Evolutionary conservation across 2,113 vertebrate species (phyloP), one percentile per base, ranked within the genome.

Genomic region (Lagenorhynchus albirostris): DNA sequence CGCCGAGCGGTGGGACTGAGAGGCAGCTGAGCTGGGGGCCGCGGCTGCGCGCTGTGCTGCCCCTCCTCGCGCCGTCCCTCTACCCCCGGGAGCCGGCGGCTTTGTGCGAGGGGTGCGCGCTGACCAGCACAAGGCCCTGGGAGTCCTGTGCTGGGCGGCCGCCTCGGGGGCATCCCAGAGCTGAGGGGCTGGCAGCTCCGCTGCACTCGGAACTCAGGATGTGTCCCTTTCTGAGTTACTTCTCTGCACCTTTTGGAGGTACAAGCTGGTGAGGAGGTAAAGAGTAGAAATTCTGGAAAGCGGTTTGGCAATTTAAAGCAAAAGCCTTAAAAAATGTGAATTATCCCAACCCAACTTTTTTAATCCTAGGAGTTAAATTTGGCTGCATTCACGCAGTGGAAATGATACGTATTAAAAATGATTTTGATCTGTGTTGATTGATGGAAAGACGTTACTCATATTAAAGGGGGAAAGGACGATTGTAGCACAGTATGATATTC

Each of bases 401-500:
- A 44, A 12, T 60, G 7, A 26, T 20, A 23, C 8, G 6, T 15
- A 15, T 23, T 70, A 41, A 21, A 29, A 15, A 6, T 15, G 21
- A 26, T n/a, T 29, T 12, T 18, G 44, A 44, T 44, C 11, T 11
- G 8, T 44, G 15, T 26, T 20, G 31, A 18, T 50, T 60, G 33
- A 10, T 6, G 5, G 14, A 25, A 25, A 68, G 41, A 18, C 14
- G 21, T 11, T 47, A 17, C 23, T n/a, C 18, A 1, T 12, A 2
- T 25, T 33, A 23, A 23, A 29, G 1, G 9, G 29, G 29, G 17
- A n/a, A 71, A 65, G 33, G 55, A 50, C n/a, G 55, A 26, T 11
- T 23, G 21, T 7, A 77, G 8, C 17, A 1, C 12, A 10, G 8
- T 29, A 1, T 31, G 6, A 20, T 41, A 2, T 5, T 38, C 15